phyloP scores from a whole-genome alignment of 2,888 invertebrate species.

The Trachelus stipa region DNA sequence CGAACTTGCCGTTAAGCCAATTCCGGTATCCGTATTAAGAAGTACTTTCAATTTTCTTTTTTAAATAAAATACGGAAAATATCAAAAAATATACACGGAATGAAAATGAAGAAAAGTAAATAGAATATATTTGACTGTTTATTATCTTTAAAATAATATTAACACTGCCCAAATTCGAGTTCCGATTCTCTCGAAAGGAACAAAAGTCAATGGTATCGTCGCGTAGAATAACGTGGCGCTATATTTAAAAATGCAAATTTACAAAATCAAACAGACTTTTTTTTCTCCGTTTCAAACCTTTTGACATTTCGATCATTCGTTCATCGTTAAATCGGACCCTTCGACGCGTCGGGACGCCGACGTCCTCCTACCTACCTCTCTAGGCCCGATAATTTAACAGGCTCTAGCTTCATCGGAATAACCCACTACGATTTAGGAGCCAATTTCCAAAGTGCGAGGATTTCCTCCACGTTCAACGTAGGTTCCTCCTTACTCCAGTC shows the following conservation, averaged over 20 bases:
- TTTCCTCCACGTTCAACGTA: background rate
- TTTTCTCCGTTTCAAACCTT: background rate
- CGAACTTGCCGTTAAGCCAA: background rate
- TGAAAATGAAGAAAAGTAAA: background rate
- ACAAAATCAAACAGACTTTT: background rate
- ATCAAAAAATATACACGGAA: background rate
- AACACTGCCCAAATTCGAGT: background rate
- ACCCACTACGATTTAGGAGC: constrained; percentile 57
- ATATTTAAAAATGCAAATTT: background rate
- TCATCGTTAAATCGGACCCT: background rate
- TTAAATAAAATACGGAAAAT: background rate
- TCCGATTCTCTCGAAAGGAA: background rate
- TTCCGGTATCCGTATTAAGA: background rate
- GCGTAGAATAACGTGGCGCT: background rate
- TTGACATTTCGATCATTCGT: background rate
- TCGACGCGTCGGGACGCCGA: background rate
- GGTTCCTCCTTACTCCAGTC: background rate
- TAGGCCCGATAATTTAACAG: constrained; percentile 55
- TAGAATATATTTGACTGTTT: background rate
- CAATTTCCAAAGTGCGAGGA: constrained; percentile 61
- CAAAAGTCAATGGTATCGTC: background rate
- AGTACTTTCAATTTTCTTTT: background rate
- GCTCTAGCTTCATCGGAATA: constrained; percentile 52
- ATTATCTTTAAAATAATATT: background rate
- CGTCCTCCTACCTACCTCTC: constrained; percentile 18